Conservation (phyloP, 2,888 invertebrate species). For the Sepioteuthis lessoniana region DNA sequence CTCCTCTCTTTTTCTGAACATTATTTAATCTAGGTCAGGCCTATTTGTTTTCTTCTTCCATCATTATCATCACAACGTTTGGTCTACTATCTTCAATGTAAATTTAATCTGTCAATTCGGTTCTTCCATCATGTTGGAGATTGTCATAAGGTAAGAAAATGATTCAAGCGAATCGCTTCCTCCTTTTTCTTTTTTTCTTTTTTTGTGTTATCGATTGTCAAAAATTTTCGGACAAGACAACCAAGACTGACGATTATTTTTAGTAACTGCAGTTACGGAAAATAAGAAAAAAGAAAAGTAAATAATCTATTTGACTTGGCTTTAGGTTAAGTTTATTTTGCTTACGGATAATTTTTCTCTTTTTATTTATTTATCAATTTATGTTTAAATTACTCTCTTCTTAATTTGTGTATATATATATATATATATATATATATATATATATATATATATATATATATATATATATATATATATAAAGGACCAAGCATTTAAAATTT, state of each 20-base stretch:
- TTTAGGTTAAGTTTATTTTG: neutral
- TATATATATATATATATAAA: no score
- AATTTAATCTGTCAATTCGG: conserved; percentile 45
- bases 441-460: no score
- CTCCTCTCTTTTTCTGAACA: neutral
- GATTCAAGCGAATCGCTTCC: neutral
- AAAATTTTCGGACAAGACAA: neutral
- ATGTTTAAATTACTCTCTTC: neutral
- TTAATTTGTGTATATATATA: neutral
- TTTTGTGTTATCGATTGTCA: neutral
- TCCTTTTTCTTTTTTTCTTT: neutral
- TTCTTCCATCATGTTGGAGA: conserved; percentile 49
- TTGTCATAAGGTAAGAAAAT: conserved; percentile 48
- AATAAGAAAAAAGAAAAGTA: neutral
- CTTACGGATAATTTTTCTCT: neutral
- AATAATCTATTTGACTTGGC: neutral
- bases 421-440: no score
- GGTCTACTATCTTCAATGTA: conserved; percentile 44
- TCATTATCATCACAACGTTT: conserved; percentile 38
- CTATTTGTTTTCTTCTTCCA: conserved; percentile 20
- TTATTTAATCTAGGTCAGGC: conserved; percentile 11
- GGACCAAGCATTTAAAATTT: no score
- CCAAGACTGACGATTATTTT: neutral
- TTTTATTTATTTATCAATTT: neutral
- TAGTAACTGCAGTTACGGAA: neutral